Evolutionary conservation across 1,140 invertebrate genomes (phyloP), one percentile per base, ranked within the genome.

Genomic region (Saccostrea echinata): DNA sequence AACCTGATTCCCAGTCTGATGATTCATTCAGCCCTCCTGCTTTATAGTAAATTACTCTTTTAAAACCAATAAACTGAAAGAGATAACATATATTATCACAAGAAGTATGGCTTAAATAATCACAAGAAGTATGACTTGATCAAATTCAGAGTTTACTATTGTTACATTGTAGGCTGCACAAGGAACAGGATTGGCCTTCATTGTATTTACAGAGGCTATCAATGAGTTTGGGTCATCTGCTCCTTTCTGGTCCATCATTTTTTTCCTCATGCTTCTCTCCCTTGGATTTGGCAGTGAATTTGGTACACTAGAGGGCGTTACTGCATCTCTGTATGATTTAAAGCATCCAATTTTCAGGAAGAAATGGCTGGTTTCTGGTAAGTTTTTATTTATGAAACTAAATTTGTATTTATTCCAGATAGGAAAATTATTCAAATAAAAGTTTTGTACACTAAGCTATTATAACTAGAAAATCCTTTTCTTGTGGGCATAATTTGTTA

Each of bases 251-350:
- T 97, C 98, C 0, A 94, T 98, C 0, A 95, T 98, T 3, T 99
- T 99, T 95, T 99, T 99, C 94, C 94, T 97, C 27, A 99, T 99
- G 98, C 95, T 99, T 21, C 97, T 99, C 90, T 97, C 98, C 86
- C 96, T 99, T 9, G 98, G 98, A 55, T 96, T 99, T 89, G 98
- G 98, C 93, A 97, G 96, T 92, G 97, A 97, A 95, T 98, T 98
- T 95, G 97, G 92, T 33, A 94, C 92, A 24, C 91, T 92, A 30
- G 93, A 93, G 85, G 98, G 98, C 33, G 98, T 99, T 96, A 96
- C 98, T 33, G 98, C 97, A 93, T 98, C 98, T 43, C 97, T 99
- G 76, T 98, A 98, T 93, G 98, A 99, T 93, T 97, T 98, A 82
- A 64, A 87, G 11, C 97, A 98, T 91, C 98, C 97, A 92, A 96